phyloP scores from a whole-genome alignment of 2,797 vertebrate species.

The Spizella passerina region DNA sequence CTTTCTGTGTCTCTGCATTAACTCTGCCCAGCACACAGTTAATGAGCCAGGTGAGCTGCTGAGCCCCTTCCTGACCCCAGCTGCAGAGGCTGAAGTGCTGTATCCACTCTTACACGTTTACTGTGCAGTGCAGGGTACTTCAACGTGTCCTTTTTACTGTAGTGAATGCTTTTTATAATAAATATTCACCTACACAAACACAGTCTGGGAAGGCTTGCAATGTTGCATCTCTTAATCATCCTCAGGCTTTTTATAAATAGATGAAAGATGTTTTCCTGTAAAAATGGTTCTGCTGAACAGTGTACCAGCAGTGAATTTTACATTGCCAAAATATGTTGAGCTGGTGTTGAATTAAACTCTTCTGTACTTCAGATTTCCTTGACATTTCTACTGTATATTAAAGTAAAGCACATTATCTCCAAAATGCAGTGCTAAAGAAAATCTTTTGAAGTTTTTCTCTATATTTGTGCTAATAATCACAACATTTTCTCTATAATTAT shows the following conservation, averaged over 20 bases:
- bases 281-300: neutral
- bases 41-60: neutral
- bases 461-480: constrained; percentile 36
- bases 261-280: neutral
- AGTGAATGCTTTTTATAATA: neutral
- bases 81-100: neutral
- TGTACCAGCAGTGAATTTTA: neutral
- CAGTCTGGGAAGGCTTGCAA: neutral
- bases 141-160: neutral
- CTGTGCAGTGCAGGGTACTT: neutral
- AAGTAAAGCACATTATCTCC: constrained; percentile 57
- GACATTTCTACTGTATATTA: constrained; percentile 35
- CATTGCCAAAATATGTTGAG: constrained; percentile 37
- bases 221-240: neutral
- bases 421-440: constrained; percentile 39
- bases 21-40: accelerated
- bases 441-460: constrained; percentile 50
- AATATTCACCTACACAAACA: neutral
- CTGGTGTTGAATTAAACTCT: constrained; percentile 25
- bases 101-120: neutral
- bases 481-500: constrained; percentile 4
- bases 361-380: constrained; percentile 13
- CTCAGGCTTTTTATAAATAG: constrained; percentile 2
- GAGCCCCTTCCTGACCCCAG: neutral
- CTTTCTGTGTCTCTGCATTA: neutral